A percentile compares a stretch with the other conserved stretches of the same genome.
Evolutionary conservation across 2,888 invertebrate genomes (phyloP).

Genomic region (Nomada lathburiana): DNA sequence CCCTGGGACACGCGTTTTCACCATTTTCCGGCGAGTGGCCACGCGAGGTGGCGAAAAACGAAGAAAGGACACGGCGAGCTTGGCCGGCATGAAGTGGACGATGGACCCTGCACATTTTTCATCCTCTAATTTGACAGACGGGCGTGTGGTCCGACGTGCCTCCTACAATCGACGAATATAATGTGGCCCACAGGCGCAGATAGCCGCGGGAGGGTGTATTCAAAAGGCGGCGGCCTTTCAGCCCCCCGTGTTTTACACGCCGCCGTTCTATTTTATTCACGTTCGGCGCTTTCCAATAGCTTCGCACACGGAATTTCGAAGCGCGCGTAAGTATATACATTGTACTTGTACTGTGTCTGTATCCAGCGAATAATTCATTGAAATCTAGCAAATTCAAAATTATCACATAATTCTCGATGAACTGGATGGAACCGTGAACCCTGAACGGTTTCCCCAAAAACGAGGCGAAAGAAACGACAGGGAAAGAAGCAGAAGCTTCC

Average conservation of each 20-base stretch:
- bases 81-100: conserved; percentile 50
- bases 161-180: not conserved
- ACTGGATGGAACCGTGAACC: too few species aligned
- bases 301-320: too few species aligned
- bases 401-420: too few species aligned
- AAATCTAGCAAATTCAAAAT: too few species aligned
- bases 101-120: conserved; percentile 70
- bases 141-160: conserved; percentile 55
- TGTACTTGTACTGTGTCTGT: too few species aligned
- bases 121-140: conserved; percentile 76
- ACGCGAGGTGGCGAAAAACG: conserved; percentile 54
- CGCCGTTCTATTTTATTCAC: conserved; percentile 20
- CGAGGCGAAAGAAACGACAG: too few species aligned
- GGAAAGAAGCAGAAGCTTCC: not conserved
- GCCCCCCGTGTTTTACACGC: conserved; percentile 22
- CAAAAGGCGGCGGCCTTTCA: conserved; percentile 7
- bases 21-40: conserved; percentile 40
- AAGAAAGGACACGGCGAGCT: conserved; percentile 30
- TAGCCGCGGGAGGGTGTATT: conserved; percentile 5
- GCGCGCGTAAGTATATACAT: too few species aligned
- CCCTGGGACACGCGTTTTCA: conserved; percentile 68
- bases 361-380: too few species aligned
- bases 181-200: not conserved
- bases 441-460: too few species aligned
- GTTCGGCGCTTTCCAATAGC: too few species aligned